These are phyloP conservation scores for Oenanthe oenanthe DNA, from an alignment of 2,113 vertebrate species.

Conservation along the genomic window DNA sequence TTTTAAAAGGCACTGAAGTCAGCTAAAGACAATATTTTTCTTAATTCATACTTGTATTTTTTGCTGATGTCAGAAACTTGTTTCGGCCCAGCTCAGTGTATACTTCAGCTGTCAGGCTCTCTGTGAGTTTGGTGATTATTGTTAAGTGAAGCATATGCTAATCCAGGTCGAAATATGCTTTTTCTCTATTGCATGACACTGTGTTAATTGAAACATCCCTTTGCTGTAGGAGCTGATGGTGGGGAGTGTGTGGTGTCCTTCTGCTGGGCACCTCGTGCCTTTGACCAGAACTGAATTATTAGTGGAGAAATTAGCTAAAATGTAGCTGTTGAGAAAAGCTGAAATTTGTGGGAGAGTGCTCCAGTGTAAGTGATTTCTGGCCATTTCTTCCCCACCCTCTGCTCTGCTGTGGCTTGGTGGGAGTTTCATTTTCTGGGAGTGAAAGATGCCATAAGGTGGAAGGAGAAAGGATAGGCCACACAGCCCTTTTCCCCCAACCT, in stretches of 20 bases:
- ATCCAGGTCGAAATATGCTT: constrained; percentile 33
- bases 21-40: not conserved
- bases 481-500: not conserved
- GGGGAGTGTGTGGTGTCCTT: not conserved
- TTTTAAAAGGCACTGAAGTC: not conserved
- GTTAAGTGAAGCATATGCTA: constrained; percentile 38
- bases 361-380: not conserved
- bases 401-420: not conserved
- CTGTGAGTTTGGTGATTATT: not conserved
- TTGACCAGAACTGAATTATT: accelerated
- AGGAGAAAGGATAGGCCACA: not conserved
- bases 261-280: accelerated
- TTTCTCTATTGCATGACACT: not conserved
- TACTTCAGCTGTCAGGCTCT: constrained; percentile 24
- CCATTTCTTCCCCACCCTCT: not conserved
- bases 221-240: not conserved
- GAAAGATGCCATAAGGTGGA: not conserved
- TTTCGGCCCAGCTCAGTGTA: not conserved
- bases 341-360: not conserved
- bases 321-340: not conserved
- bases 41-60: not conserved
- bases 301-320: not conserved
- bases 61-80: not conserved
- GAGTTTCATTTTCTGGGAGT: not conserved
- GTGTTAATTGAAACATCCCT: constrained; percentile 29